Evolutionary conservation across 2,113 vertebrate genomes (phyloP).

Genomic region (Chinchilla lanigera): DNA sequence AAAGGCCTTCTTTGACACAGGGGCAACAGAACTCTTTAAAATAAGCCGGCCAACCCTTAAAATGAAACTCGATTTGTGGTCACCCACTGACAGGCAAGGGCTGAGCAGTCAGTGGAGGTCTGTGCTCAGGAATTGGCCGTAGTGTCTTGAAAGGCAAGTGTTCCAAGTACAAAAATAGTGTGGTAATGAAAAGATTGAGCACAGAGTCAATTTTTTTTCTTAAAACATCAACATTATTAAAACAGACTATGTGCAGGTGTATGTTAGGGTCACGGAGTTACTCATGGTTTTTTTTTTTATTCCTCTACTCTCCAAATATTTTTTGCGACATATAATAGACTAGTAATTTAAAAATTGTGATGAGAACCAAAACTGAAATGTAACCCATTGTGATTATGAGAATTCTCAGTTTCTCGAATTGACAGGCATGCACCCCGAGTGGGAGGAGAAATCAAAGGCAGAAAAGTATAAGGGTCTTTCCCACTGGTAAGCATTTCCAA

Average conservation of each 20-base stretch:
- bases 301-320: constrained; percentile 17
- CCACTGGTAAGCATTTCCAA: constrained; percentile 15
- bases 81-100: background rate
- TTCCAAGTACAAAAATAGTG: constrained; percentile 51
- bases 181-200: constrained; percentile 46
- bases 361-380: constrained; percentile 53
- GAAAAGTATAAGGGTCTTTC: constrained; percentile 20
- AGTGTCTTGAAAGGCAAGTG: constrained; percentile 27
- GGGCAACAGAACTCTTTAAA: constrained; percentile 29
- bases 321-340: background rate
- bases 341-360: constrained; percentile 32
- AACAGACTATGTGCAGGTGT: background rate
- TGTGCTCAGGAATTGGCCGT: background rate
- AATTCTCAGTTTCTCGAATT: constrained; percentile 46
- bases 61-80: background rate
- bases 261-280: background rate
- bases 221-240: constrained; percentile 40
- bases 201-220: constrained; percentile 41
- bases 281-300: background rate
- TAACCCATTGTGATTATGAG: background rate
- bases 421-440: background rate
- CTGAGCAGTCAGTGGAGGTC: background rate
- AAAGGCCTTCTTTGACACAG: background rate
- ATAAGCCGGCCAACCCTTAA: constrained; percentile 15
- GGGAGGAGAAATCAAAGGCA: constrained; percentile 1